A percentile compares a stretch with the other conserved stretches of the same genome.
These are phyloP conservation scores for Cheilosia soror DNA, from an alignment of 2,888 invertebrate species.

Conservation along the genomic window DNA sequence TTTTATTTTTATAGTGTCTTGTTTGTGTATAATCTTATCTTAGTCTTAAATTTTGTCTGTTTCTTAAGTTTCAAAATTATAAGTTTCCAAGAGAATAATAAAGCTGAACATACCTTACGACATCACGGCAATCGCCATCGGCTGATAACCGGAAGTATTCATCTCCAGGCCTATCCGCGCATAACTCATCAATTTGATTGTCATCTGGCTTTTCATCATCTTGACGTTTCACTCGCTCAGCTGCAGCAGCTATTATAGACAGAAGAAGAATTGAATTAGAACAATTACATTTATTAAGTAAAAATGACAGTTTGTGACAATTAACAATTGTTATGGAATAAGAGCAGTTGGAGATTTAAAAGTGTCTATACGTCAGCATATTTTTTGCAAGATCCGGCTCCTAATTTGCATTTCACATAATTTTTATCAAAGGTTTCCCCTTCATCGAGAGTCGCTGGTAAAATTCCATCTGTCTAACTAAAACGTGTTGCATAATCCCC, in stretches of 20 bases:
- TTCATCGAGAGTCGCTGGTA: neutral
- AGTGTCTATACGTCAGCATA: neutral
- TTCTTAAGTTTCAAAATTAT: constrained; percentile 20
- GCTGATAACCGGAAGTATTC: constrained; percentile 95
- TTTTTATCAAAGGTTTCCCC: constrained; percentile 14
- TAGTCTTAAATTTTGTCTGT: constrained; percentile 19
- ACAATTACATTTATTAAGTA: neutral
- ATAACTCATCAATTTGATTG: constrained; percentile 91
- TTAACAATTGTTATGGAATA: neutral
- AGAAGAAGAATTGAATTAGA: constrained; percentile 24
- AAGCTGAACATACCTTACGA: constrained; percentile 89
- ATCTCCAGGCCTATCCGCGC: constrained; percentile 94
- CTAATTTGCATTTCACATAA: constrained; percentile 25
- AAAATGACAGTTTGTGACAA: constrained; percentile 21
- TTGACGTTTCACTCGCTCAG: constrained; percentile 87
- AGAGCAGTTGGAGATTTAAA: too few species aligned
- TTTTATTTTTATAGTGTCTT: constrained; percentile 57
- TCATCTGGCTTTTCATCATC: constrained; percentile 87
- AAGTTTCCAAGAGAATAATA: constrained; percentile 1
- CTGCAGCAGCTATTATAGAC: constrained; percentile 84
- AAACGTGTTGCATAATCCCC: constrained; percentile 63
- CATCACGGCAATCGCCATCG: constrained; percentile 95
- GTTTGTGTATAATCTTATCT: constrained; percentile 34
- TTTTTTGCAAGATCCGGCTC: constrained; percentile 12
- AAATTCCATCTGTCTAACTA: neutral